Base-by-base conservation (phyloP, 2,888 invertebrate genomes). In the Epinotia ramella region DNA sequence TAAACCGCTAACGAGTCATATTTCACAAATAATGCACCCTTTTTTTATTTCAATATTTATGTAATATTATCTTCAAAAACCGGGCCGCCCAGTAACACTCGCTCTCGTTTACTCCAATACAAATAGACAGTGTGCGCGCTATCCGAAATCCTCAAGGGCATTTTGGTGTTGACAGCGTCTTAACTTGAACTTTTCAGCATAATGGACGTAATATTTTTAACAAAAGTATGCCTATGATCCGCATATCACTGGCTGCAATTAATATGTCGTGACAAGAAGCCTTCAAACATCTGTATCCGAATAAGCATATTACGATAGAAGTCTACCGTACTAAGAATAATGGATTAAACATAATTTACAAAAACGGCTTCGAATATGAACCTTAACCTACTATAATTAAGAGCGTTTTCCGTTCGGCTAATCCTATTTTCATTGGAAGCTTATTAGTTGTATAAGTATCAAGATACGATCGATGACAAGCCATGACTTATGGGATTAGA, bases 401-500 rank as follows among this genome's bases (percentile, higher is more conserved):
- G 70, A 70, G 11, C 18, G n/a, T n/a, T 70, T 60, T 74, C 20
- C 20, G 6, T 57, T 20, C 3, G 4, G n/a, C 56, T 24, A 6
- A 18, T 24, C n/a, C n/a, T 40, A 5, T 12, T 28, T 16, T 28
- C 5, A 13, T 60, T 20, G n/a, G 44, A 67, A 56, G 62, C 72
- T 71, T 72, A 76, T 76, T 62, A 76, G 62, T 72, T 76, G 71
- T 66, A 76, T 76, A 72, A 67, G 76, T 63, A 72, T 72, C 66
- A 57, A 63, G 84, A 87, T 84, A 79, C 79, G 81, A 82, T 84
- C 80, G 83, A 77, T 86, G 88, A 87, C 88, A 87, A 79, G 75
- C 65, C 56, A 66, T 77, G 74, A 78, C 80, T 81, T 81, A 86
- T 84, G 81, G 79, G 80, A 84, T 83, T 80, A 77, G 75, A 82